Evolutionary conservation across 2,888 invertebrate species (phyloP).

Genomic region (Serripes groenlandicus): DNA sequence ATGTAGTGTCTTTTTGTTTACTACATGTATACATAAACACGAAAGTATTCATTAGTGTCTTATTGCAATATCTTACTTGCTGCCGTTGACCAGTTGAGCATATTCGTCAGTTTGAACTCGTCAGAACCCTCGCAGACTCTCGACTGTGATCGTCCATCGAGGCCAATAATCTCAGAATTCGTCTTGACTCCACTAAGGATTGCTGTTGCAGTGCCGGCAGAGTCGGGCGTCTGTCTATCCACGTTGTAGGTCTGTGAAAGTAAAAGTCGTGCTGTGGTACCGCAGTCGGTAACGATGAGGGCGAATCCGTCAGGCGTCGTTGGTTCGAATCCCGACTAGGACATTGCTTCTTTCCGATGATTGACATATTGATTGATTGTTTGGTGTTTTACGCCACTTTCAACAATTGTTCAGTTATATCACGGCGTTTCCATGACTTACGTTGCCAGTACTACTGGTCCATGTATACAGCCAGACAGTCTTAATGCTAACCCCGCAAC

Average conservation of each 20-base stretch:
- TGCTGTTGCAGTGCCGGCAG: constrained; percentile 95
- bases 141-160: constrained; percentile 90
- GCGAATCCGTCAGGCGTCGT: background rate
- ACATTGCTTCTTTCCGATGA: no score
- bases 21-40: no score
- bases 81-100: constrained; percentile 70
- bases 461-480: no score
- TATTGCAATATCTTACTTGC: constrained; percentile 63
- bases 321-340: no score
- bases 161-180: constrained; percentile 93
- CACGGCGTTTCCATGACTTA: background rate
- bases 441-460: background rate
- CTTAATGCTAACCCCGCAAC: no score
- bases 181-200: constrained; percentile 94
- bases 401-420: background rate
- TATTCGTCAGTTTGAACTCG: constrained; percentile 48
- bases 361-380: no score
- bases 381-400: background rate
- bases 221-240: constrained; percentile 95
- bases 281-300: background rate
- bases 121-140: constrained; percentile 89
- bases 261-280: background rate
- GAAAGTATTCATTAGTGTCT: no score
- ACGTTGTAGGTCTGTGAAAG: constrained; percentile 93
- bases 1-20: no score